Base-by-base conservation (phyloP, 2,797 vertebrate species). In the Platyrinchus mystaceus region DNA sequence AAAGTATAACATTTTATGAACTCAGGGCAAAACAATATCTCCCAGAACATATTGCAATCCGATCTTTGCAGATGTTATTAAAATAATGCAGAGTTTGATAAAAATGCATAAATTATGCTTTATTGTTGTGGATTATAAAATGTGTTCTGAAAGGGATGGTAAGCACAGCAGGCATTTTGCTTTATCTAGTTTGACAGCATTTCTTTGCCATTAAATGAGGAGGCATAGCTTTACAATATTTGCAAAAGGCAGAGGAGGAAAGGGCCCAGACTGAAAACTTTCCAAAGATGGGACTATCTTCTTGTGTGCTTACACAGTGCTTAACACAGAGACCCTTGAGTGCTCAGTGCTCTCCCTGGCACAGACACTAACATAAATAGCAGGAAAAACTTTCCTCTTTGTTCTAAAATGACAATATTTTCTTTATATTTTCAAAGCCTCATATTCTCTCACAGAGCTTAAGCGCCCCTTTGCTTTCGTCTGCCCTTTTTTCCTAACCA, bases 71-170 rank as follows among this genome's bases (percentile, higher is more conserved):
- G 94, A 87, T 87, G 94, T 86, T 95, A 93, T 94, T 96, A 89
- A 93, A 97, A 96, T 91, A 97, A 96, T 89, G 75, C 74, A 60
- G 76, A 86, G 83, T 91, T 96, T 90, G 80, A 96, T 95, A 95
- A 95, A 96, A 96, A 94, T 93, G 91, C 95, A 94, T 96, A 96
- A 96, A 97, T 97, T 97, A 94, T 89, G 71, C 87, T 94, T 94
- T 94, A 94, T 90, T 93, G 82, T 96, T 91, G 69, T 84, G 95
- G 71, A 94, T 96, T 96, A 87, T 67, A 89, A 92, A 96, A 87
- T 87, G 30, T 71, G 27, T 92, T 96, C 94, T 96, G 94, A 90
- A 94, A 90, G 75, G 80, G 41, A 63, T 84, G 74, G 93, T 84
- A 89, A 96, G 87, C 93, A 87, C 87, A 95, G 94, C 80, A 89